phyloP scores from a whole-genome alignment of 1,140 invertebrate genomes.

The Spodoptera frugiperda region DNA sequence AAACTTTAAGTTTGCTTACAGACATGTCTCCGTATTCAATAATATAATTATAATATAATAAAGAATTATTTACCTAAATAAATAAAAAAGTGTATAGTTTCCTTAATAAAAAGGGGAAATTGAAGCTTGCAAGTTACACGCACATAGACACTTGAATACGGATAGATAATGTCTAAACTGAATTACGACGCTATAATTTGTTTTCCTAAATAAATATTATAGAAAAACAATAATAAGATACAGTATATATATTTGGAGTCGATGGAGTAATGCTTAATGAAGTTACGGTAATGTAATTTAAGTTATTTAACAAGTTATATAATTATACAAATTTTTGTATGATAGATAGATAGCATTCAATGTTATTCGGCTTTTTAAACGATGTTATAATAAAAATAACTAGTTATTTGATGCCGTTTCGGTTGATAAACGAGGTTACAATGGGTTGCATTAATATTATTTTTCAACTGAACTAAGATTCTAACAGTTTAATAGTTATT shows the following conservation, averaged over 20 bases:
- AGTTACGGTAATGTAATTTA: slow-evolving; percentile 57
- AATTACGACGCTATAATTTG: neutral
- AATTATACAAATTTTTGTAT: slow-evolving; percentile 67
- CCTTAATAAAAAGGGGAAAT: neutral
- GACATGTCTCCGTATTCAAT: slow-evolving; percentile 16
- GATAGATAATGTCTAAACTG: neutral
- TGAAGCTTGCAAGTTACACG: neutral
- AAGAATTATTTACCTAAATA: neutral
- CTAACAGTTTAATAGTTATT: slow-evolving; percentile 44
- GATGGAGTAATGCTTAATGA: slow-evolving; percentile 58
- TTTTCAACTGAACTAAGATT: slow-evolving; percentile 36
- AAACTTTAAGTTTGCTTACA: neutral
- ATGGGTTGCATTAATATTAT: slow-evolving; percentile 42
- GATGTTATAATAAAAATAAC: slow-evolving; percentile 40
- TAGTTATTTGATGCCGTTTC: slow-evolving; percentile 40
- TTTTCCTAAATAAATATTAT: slow-evolving; percentile 10
- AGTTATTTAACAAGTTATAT: slow-evolving; percentile 63
- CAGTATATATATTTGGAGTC: slow-evolving; percentile 35
- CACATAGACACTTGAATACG: slow-evolving; percentile 15
- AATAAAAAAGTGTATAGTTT: neutral
- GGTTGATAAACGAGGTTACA: slow-evolving; percentile 42
- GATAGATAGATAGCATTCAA: slow-evolving; percentile 67
- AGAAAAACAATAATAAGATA: slow-evolving; percentile 15
- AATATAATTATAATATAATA: neutral
- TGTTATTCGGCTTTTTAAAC: slow-evolving; percentile 47